Evolutionary conservation across 2,113 vertebrate species (phyloP).

Genomic region (Anguilla japonica): DNA sequence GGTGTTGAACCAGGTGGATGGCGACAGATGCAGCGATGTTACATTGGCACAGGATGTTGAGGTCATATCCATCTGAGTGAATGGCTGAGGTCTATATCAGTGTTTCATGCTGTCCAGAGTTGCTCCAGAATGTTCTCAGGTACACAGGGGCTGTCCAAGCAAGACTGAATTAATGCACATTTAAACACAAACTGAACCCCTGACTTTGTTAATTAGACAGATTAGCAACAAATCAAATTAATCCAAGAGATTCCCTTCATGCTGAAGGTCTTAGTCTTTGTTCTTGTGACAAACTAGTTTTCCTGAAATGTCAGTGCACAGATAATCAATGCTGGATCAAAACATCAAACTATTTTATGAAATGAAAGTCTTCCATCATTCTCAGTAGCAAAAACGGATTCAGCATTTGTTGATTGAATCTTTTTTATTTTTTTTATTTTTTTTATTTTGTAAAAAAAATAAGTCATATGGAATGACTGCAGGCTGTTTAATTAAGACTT

Average conservation of each 20-base stretch:
- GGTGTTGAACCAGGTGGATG: neutral
- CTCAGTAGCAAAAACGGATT: neutral
- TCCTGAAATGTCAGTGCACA: neutral
- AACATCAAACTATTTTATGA: neutral
- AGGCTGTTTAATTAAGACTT: neutral
- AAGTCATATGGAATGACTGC: neutral
- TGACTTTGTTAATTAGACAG: slow-evolving; percentile 52
- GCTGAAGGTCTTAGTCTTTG: slow-evolving; percentile 40
- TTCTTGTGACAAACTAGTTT: slow-evolving; percentile 11
- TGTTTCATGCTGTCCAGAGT: neutral
- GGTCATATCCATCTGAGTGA: neutral
- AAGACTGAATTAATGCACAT: slow-evolving; percentile 51
- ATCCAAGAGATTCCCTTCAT: slow-evolving; percentile 22
- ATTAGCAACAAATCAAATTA: slow-evolving; percentile 51
- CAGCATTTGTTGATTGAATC: neutral
- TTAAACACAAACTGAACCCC: slow-evolving; percentile 56
- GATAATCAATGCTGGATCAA: neutral
- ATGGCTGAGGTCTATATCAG: neutral
- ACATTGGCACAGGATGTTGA: slow-evolving; percentile 11
- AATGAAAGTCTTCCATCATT: neutral
- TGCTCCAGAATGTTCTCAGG: neutral
- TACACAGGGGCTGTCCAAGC: slow-evolving; percentile 21
- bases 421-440: too few species aligned
- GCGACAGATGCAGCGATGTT: neutral
- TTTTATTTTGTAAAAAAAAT: neutral